Percentiles rank a stretch among this genome's conserved stretches.
These are phyloP conservation scores for Linyphia triangularis DNA, from an alignment of 2,888 invertebrate species.

Conservation along the genomic window DNA sequence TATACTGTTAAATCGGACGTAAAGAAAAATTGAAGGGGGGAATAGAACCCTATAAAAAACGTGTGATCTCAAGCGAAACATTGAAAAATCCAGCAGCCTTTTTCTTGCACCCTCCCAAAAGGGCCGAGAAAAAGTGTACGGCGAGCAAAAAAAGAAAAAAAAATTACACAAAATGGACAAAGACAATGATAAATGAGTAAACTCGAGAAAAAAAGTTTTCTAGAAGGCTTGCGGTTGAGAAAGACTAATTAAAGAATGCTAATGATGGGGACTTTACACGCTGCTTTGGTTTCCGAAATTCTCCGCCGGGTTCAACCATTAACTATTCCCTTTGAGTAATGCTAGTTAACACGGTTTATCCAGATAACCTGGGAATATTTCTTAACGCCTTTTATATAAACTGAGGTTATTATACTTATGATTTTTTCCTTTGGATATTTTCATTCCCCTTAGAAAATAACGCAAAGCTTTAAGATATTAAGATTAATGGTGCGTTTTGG, in stretches of 20 bases:
- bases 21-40: conserved; percentile 26
- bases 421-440: background rate
- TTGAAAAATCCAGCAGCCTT: conserved; percentile 32
- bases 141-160: background rate
- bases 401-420: conserved; percentile 11
- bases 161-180: background rate
- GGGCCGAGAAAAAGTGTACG: background rate
- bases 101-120: conserved; percentile 26
- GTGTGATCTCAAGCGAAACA: conserved; percentile 24
- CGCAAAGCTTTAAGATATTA: conserved; percentile 44
- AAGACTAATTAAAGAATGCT: conserved; percentile 63
- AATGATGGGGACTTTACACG: conserved; percentile 51
- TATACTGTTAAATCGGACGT: conserved; percentile 46
- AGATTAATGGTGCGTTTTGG: conserved; percentile 53
- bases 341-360: conserved; percentile 39
- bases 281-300: conserved; percentile 36
- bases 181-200: conserved; percentile 63
- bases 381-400: conserved; percentile 30
- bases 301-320: conserved; percentile 33
- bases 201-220: background rate
- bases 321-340: conserved; percentile 47
- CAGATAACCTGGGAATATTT: conserved; percentile 21
- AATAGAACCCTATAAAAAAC: background rate
- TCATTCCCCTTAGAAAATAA: conserved; percentile 23
- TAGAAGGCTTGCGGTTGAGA: conserved; percentile 43